Evolutionary conservation across 2,113 vertebrate species (phyloP), one percentile per base, ranked within the genome.

Genomic region (Eretmochelys imbricata): DNA sequence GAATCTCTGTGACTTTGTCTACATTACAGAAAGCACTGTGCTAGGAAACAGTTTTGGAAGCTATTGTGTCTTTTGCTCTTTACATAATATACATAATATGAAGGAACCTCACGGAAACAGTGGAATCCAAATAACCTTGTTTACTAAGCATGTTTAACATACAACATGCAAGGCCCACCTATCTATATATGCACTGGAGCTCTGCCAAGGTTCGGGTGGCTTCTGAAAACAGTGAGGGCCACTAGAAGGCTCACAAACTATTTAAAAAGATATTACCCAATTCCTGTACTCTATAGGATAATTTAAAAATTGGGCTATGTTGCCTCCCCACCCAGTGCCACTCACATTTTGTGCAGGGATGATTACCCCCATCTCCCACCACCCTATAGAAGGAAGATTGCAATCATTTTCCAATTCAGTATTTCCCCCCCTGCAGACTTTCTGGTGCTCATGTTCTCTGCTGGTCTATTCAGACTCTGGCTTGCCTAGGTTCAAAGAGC

Each of bases 381-480:
- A 53, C 51, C 29, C 54, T 29, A 7, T 0, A 1, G n/a, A 59
- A 5, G 20, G 8, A 51, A 49, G 48, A 48, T 20, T 89, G 76
- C 31, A 24, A 72, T 46, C 20, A 27, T 14, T 78, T 92, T 79
- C 31, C 54, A 14, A 13, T 12, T 83, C 0, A 0, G 46, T 55
- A n/a, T 0, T 0, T 29, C 62, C 25, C 50, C 6, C n/a, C 51
- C 87, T 88, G 50, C 19, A 84, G 83, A 46, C n/a, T 93, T 88
- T 53, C 59, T 1, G 54, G 3, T 20, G 42, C 10, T 38, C 91
- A 55, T 11, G 1, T 29, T 62, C 27, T 3, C 12, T 8, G 38
- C 54, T 0, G 0, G 54, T 42, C 42, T 42, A 42, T 42, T 42
- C n/a, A 49, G 54, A 17, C n/a, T 84, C 0, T 31, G 59, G 42